Percentiles rank a stretch among this genome's conserved stretches.
phyloP scores from a whole-genome alignment of 2,888 invertebrate species.

The Temnothorax ravouxi region DNA sequence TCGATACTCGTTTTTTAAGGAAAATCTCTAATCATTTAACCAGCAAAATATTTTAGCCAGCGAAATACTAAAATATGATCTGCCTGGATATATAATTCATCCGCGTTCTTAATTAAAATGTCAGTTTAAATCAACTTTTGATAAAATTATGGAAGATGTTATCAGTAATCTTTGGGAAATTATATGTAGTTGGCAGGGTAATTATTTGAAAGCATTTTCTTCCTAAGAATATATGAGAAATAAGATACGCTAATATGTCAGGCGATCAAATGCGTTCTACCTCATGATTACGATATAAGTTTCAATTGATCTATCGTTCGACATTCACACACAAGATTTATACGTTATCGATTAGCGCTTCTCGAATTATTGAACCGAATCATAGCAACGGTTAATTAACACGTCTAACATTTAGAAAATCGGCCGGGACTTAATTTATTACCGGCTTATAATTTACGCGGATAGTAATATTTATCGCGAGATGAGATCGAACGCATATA shows the following conservation, averaged over 20 bases:
- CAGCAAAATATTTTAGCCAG: background rate
- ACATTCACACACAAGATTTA: slow-evolving; percentile 1
- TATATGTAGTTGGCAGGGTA: background rate
- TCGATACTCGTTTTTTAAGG: background rate
- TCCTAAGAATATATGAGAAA: background rate
- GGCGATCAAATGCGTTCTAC: background rate
- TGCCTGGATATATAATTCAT: background rate
- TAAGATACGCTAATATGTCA: background rate
- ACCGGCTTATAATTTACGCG: slow-evolving; percentile 61
- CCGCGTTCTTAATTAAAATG: background rate
- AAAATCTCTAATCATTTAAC: background rate
- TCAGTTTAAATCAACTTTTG: background rate
- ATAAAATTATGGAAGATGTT: slow-evolving; percentile 11
- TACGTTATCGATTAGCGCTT: background rate
- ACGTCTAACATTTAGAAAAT: slow-evolving; percentile 43
- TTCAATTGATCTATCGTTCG: background rate
- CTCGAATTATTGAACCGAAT: background rate
- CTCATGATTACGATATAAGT: slow-evolving; percentile 4
- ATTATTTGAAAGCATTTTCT: background rate
- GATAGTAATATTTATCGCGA: slow-evolving; percentile 64
- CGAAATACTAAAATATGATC: background rate
- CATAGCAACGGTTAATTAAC: slow-evolving; percentile 63
- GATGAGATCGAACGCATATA: slow-evolving; percentile 60
- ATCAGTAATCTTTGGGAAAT: background rate
- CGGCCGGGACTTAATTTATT: slow-evolving; percentile 58